Evolutionary conservation across 2,888 invertebrate species (phyloP).

Genomic region (Halictus ligatus): DNA sequence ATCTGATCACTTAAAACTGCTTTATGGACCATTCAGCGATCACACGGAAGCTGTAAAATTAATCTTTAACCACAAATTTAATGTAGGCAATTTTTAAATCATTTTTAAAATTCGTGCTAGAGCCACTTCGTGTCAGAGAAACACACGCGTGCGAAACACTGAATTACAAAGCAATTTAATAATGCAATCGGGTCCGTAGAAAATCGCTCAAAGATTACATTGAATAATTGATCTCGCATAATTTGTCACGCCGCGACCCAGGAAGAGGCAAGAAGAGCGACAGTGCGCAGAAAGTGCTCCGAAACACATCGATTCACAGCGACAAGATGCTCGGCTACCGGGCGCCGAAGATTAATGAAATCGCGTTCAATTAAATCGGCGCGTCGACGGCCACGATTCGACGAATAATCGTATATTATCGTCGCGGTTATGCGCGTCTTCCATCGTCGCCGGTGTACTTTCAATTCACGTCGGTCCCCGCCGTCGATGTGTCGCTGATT

Average conservation of each 20-base stretch:
- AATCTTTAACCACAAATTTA: too few relatives aligned
- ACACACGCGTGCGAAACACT: too few relatives aligned
- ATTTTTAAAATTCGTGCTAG: too few relatives aligned
- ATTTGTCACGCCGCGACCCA: not conserved
- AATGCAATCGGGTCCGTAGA: not conserved
- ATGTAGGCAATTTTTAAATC: too few relatives aligned
- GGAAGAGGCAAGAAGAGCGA: not conserved
- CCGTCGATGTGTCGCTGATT: slow-evolving; percentile 34
- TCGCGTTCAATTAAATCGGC: slow-evolving; percentile 38
- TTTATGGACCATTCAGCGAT: too few relatives aligned
- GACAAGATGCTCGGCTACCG: slow-evolving; percentile 24
- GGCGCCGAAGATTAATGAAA: slow-evolving; percentile 39
- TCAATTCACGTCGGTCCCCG: slow-evolving; percentile 48
- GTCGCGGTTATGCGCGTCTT: slow-evolving; percentile 23
- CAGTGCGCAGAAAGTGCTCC: not conserved
- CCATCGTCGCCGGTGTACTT: slow-evolving; percentile 18
- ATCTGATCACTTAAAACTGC: too few relatives aligned
- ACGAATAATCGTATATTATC: slow-evolving; percentile 40
- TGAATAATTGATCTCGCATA: not conserved
- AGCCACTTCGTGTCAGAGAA: too few relatives aligned
- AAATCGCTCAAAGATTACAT: too few relatives aligned
- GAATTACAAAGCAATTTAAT: too few relatives aligned
- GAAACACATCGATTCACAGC: slow-evolving; percentile 5
- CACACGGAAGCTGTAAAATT: too few relatives aligned
- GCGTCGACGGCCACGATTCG: slow-evolving; percentile 24